Percentiles rank a stretch among this genome's conserved stretches.
phyloP scores from a whole-genome alignment of 1,140 invertebrate genomes.

The Conus ventricosus region DNA sequence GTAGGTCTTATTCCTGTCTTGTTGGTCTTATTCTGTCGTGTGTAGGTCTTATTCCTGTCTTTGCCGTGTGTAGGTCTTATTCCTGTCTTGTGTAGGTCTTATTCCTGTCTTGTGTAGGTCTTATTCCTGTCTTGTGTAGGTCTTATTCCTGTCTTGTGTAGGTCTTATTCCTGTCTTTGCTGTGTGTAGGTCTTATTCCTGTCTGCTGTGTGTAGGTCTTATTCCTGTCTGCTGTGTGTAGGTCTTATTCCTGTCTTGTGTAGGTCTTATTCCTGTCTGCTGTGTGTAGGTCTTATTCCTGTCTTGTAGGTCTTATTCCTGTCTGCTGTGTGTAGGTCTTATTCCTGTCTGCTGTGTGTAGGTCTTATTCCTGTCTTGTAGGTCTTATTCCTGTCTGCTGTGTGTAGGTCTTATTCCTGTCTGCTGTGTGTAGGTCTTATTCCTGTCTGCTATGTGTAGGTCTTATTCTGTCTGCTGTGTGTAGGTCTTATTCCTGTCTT shows the following conservation, averaged over 20 bases:
- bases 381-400: too few relatives aligned
- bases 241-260: constrained; percentile 14
- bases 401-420: constrained; percentile 6
- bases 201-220: background rate
- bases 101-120: constrained; percentile 1
- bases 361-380: constrained; percentile 14
- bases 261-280: too few relatives aligned
- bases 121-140: constrained; percentile 15
- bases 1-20: constrained; percentile 12
- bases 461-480: too few relatives aligned
- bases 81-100: constrained; percentile 3
- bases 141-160: too few relatives aligned
- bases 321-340: background rate
- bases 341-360: background rate
- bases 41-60: constrained; percentile 14
- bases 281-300: constrained; percentile 4
- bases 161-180: too few relatives aligned
- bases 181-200: background rate
- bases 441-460: background rate
- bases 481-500: too few relatives aligned
- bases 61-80: background rate
- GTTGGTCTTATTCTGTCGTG: too few relatives aligned
- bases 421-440: background rate
- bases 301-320: too few relatives aligned
- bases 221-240: background rate